phyloP scores from a whole-genome alignment of 2,888 invertebrate species.

The Galerucella nymphaeae region DNA sequence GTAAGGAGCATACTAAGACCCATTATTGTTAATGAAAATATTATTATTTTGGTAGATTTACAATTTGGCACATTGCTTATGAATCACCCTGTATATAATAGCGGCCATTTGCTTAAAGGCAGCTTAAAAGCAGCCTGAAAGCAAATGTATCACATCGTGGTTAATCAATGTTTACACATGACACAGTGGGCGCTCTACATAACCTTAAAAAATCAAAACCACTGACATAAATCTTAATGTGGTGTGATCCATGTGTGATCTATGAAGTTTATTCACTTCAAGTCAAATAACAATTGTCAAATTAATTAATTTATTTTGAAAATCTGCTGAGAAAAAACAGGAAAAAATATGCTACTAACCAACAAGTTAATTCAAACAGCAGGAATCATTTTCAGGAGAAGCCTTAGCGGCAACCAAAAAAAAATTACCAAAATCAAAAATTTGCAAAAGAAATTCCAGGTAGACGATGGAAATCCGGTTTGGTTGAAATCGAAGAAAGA shows the following conservation, averaged over 20 bases:
- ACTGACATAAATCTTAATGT: not conserved
- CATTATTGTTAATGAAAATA: too few relatives aligned
- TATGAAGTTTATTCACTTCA: not conserved
- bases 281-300: conserved; percentile 1
- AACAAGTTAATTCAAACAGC: not conserved
- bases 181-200: too few relatives aligned
- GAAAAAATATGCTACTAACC: conserved; percentile 6
- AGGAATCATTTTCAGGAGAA: conserved; percentile 1
- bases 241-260: not conserved
- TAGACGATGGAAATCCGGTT: conserved; percentile 31
- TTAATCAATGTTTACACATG: too few relatives aligned
- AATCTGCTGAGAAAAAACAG: not conserved
- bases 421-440: conserved; percentile 20
- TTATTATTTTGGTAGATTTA: too few relatives aligned
- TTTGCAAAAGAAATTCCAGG: conserved; percentile 30
- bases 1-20: too few relatives aligned
- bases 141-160: too few relatives aligned
- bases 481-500: conserved; percentile 30
- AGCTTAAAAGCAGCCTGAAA: too few relatives aligned
- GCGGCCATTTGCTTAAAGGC: too few relatives aligned
- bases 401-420: conserved; percentile 1
- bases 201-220: too few relatives aligned
- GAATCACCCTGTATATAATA: too few relatives aligned
- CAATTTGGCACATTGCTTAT: too few relatives aligned
- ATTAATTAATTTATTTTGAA: not conserved